Conservation (phyloP, 2,113 vertebrate genomes). For the Apaloderma vittatum region DNA sequence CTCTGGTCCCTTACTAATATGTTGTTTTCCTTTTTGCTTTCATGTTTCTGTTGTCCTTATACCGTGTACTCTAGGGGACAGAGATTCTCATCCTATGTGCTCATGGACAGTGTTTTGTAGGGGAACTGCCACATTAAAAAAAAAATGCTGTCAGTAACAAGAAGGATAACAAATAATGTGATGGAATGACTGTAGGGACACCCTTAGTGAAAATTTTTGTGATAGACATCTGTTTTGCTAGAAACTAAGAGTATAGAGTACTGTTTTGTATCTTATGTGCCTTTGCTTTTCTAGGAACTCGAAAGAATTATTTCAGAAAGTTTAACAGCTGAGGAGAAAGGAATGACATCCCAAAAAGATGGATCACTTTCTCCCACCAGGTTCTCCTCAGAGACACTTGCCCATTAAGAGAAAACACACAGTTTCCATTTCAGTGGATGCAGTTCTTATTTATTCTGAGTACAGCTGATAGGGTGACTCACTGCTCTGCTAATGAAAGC, state of each 20-base stretch:
- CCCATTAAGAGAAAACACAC: constrained; percentile 55
- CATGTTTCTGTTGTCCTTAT: neutral
- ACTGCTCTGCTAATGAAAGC: constrained; percentile 67
- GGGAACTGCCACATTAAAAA: neutral
- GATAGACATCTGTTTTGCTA: neutral
- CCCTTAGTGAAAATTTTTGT: neutral
- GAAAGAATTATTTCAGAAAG: neutral
- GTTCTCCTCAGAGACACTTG: constrained; percentile 55
- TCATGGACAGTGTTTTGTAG: neutral
- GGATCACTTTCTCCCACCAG: constrained; percentile 41
- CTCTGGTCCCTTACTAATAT: neutral
- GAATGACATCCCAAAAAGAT: constrained; percentile 42
- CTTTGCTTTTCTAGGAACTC: neutral
- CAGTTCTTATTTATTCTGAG: constrained; percentile 69
- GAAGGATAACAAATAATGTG: neutral
- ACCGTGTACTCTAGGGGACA: neutral
- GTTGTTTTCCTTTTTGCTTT: neutral
- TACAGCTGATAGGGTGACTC: constrained; percentile 72
- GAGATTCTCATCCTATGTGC: neutral
- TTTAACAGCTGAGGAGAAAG: constrained; percentile 55
- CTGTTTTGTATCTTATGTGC: neutral
- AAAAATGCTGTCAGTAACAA: neutral
- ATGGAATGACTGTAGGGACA: neutral
- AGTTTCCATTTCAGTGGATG: constrained; percentile 68
- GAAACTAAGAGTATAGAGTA: neutral